These are phyloP conservation scores for Drosophila ogumai DNA, from an alignment of 1,140 invertebrate species.

Conservation along the genomic window DNA sequence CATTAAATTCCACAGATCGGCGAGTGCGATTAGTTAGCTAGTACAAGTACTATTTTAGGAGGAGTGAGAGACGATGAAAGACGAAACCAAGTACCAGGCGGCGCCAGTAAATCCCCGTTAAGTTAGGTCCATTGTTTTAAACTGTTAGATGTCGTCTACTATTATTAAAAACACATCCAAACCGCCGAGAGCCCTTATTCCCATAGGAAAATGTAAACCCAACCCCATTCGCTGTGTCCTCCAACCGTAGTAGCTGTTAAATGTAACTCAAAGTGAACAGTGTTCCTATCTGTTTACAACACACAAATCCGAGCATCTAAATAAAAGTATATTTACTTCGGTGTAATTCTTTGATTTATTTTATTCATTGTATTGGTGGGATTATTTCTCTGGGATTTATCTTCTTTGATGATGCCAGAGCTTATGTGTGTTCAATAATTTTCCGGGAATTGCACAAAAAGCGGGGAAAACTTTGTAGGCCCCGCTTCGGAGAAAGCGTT, in stretches of 20 bases:
- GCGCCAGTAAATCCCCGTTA: slow-evolving; percentile 10
- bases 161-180: not conserved
- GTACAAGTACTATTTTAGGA: slow-evolving; percentile 4
- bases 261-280: slow-evolving; percentile 45
- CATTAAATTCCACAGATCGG: slow-evolving; percentile 50
- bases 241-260: slow-evolving; percentile 33
- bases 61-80: slow-evolving; percentile 14
- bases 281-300: slow-evolving; percentile 13
- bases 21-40: slow-evolving; percentile 47
- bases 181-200: slow-evolving; percentile 8
- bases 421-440: slow-evolving; percentile 16
- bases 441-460: not conserved
- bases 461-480: not conserved
- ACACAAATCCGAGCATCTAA: slow-evolving; percentile 30
- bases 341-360: slow-evolving; percentile 45
- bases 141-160: slow-evolving; percentile 63
- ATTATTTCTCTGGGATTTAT: not conserved
- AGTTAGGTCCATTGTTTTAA: slow-evolving; percentile 46
- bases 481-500: not conserved
- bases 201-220: slow-evolving; percentile 1
- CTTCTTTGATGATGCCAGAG: slow-evolving; percentile 10
- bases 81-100: slow-evolving; percentile 36
- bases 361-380: not conserved
- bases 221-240: not conserved
- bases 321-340: slow-evolving; percentile 67